Conservation (phyloP, 2,113 vertebrate genomes). For the pig (Sus scrofa) region DNA sequence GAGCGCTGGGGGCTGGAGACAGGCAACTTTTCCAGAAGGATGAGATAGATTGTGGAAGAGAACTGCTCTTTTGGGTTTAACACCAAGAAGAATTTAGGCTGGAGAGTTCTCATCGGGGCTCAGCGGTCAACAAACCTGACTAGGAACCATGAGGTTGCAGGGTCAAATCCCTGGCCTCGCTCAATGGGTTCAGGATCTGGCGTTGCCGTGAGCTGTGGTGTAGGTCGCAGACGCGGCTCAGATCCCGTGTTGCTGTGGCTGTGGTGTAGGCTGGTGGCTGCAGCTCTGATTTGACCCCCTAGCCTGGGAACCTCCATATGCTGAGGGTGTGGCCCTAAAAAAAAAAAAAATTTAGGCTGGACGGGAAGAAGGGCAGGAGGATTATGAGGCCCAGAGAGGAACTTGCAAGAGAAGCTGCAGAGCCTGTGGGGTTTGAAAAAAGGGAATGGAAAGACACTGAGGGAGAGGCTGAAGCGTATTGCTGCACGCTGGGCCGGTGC, state of each 20-base stretch:
- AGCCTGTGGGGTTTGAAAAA: neutral
- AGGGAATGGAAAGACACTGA: neutral
- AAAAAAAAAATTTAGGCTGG: neutral
- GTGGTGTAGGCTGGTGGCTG: too few species aligned
- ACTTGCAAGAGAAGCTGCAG: neutral
- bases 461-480: neutral
- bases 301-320: too few species aligned
- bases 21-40: neutral
- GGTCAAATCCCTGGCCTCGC: too few species aligned
- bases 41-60: neutral
- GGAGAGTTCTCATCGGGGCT: too few species aligned
- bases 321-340: too few species aligned
- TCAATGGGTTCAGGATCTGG: too few species aligned
- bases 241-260: too few species aligned
- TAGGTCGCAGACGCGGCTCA: too few species aligned
- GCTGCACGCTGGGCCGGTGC: rapidly evolving
- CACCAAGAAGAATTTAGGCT: neutral
- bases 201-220: too few species aligned
- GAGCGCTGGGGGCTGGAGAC: neutral
- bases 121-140: too few species aligned
- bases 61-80: neutral
- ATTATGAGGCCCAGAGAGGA: neutral
- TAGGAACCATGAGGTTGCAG: too few species aligned
- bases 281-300: too few species aligned
- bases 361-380: neutral